Evolutionary conservation across 2,797 vertebrate genomes (phyloP).

Genomic region (Gallinago nigripennis): DNA sequence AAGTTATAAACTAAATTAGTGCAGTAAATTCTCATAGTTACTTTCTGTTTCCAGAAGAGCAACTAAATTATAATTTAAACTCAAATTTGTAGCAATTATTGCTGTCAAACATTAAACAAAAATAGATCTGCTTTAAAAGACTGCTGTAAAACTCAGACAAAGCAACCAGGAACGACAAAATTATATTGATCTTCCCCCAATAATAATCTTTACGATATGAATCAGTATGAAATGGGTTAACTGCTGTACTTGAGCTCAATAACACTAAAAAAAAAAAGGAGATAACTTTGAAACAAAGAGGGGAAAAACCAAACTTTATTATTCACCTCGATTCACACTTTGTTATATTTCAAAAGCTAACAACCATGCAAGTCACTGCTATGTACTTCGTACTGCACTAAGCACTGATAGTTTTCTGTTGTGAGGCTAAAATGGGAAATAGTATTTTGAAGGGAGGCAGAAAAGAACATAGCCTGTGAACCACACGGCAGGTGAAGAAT

Average conservation of each 20-base stretch:
- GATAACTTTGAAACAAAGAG: neutral
- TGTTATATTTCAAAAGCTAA: neutral
- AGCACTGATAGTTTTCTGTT: neutral
- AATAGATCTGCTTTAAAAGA: neutral
- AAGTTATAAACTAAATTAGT: neutral
- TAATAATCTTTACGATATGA: neutral
- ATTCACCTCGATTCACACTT: neutral
- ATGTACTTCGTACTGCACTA: neutral
- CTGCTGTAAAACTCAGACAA: neutral
- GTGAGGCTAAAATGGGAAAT: neutral
- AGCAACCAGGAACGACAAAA: neutral
- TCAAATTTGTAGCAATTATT: neutral
- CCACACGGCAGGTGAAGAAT: neutral
- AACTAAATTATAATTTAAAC: neutral
- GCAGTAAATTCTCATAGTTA: neutral
- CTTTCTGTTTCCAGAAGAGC: neutral
- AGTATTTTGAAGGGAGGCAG: conserved; percentile 10
- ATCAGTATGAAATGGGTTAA: neutral
- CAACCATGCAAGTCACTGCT: neutral
- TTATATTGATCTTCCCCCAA: neutral
- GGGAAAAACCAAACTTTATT: neutral
- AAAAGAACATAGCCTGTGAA: neutral
- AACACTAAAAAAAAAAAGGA: neutral
- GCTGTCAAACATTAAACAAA: neutral
- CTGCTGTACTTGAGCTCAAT: neutral